Conservation (phyloP, 2,113 vertebrate genomes). For the Eulemur rufifrons region DNA sequence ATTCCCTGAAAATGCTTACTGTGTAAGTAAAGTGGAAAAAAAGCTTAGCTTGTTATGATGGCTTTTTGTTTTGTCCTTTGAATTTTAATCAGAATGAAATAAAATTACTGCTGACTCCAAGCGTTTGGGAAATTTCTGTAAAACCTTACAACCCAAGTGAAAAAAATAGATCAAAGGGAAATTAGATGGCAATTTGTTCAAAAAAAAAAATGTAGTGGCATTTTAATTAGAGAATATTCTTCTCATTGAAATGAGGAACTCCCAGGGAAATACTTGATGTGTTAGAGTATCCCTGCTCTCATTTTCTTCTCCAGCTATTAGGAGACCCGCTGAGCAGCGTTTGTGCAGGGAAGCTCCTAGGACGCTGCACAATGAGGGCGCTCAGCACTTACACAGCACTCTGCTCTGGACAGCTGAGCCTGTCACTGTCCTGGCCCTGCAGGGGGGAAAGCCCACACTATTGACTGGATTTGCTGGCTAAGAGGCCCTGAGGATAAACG, state of each 20-base stretch:
- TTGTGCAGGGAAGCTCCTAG: neutral
- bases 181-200: slow-evolving; percentile 61
- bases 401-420: neutral
- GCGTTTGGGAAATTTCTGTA: slow-evolving; percentile 59
- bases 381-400: neutral
- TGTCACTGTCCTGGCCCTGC: fast-evolving
- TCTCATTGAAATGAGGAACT: slow-evolving; percentile 58
- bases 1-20: neutral
- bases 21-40: neutral
- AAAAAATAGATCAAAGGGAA: slow-evolving; percentile 67
- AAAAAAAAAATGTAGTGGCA: slow-evolving; percentile 26
- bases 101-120: slow-evolving; percentile 62
- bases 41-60: slow-evolving; percentile 6
- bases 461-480: neutral
- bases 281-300: neutral
- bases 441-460: too few species aligned
- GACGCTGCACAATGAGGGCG: neutral
- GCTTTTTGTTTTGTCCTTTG: slow-evolving; percentile 36
- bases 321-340: neutral
- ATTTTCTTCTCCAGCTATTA: neutral
- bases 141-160: slow-evolving; percentile 67
- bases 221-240: slow-evolving; percentile 74
- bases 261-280: slow-evolving; percentile 50
- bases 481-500: neutral
- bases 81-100: slow-evolving; percentile 67